Evolutionary conservation across 1,140 invertebrate species (phyloP).

Genomic region (Drosophila setifemur): DNA sequence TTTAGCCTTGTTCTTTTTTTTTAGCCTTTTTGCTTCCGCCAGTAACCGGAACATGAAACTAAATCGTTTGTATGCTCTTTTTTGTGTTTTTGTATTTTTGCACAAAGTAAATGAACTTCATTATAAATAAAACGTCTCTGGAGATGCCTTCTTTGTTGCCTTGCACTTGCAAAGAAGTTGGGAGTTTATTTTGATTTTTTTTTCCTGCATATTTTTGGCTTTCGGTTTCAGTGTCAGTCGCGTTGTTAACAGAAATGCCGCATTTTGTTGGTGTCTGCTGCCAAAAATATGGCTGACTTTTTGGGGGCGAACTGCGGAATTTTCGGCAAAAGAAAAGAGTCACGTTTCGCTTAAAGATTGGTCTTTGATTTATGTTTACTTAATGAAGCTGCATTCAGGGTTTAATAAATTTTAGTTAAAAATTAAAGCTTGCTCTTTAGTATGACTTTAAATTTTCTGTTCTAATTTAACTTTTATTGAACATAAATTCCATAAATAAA

Average conservation of each 20-base stretch:
- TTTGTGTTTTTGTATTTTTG: constrained; percentile 36
- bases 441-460: neutral
- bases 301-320: neutral
- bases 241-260: constrained; percentile 16
- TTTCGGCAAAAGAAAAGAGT: constrained; percentile 6
- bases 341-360: neutral
- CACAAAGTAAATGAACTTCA: constrained; percentile 73
- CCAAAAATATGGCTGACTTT: constrained; percentile 10
- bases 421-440: neutral
- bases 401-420: neutral
- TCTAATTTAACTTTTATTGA: too few species aligned
- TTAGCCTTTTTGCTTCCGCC: constrained; percentile 6
- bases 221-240: constrained; percentile 45
- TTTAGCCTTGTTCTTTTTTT: constrained; percentile 8
- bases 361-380: neutral
- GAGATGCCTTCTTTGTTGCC: neutral
- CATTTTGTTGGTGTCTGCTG: constrained; percentile 12
- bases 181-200: too few species aligned
- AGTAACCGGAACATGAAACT: constrained; percentile 56
- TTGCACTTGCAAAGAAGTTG: too few species aligned
- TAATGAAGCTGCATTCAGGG: neutral
- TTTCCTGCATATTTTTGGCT: constrained; percentile 27
- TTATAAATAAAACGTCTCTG: constrained; percentile 60
- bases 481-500: too few species aligned
- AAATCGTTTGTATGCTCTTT: constrained; percentile 51